phyloP scores from a whole-genome alignment of 2,797 vertebrate genomes.

The Sorex maritimensis region DNA sequence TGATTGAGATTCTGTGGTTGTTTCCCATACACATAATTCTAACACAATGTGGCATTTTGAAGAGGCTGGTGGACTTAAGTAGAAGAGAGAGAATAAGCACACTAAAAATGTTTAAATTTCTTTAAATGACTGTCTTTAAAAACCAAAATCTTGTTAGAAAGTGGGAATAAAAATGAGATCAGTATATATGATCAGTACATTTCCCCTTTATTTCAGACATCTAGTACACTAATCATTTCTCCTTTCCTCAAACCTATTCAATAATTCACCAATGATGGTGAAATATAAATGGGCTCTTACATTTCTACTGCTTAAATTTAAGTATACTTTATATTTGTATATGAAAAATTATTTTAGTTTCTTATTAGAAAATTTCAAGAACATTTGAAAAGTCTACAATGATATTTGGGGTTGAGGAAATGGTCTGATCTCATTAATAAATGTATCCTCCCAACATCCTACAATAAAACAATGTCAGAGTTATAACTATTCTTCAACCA shows the following conservation, averaged over 20 bases:
- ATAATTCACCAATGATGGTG: background rate
- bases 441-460: background rate
- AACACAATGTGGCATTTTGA: no score
- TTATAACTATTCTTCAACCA: background rate
- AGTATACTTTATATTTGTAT: background rate
- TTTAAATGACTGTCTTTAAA: constrained; percentile 2
- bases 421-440: background rate
- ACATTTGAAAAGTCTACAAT: background rate
- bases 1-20: no score
- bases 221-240: background rate
- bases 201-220: background rate
- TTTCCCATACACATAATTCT: no score
- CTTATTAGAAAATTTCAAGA: background rate
- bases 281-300: background rate
- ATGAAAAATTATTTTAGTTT: background rate
- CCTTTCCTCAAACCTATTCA: background rate
- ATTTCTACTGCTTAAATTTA: background rate
- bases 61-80: background rate
- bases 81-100: background rate
- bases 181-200: background rate
- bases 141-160: background rate
- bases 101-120: background rate
- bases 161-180: background rate
- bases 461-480: background rate
- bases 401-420: background rate